Evolutionary conservation across 2,888 invertebrate species (phyloP).

Genomic region (Pristionchus arcanus): DNA sequence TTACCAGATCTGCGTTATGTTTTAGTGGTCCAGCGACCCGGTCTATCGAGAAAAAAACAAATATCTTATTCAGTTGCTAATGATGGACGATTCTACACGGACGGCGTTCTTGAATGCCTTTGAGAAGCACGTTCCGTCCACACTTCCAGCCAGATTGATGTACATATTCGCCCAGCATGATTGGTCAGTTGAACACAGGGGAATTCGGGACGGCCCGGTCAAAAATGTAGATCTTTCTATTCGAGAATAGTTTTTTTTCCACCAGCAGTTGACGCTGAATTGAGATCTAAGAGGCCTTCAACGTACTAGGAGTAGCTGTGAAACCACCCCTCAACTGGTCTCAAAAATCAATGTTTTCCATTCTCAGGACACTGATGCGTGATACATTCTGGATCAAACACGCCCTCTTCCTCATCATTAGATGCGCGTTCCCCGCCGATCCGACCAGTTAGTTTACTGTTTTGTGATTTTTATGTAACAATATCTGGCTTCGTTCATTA

Average conservation of each 20-base stretch:
- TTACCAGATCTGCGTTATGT: too few relatives aligned
- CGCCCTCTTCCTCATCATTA: conserved; percentile 64
- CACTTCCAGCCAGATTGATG: conserved; percentile 9
- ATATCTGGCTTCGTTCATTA: too few relatives aligned
- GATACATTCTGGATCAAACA: conserved; percentile 86
- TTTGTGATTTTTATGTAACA: background rate
- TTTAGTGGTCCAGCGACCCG: too few relatives aligned
- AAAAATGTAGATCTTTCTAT: too few relatives aligned
- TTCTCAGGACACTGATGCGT: conserved; percentile 80
- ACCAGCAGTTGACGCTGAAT: background rate
- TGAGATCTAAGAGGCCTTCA: too few relatives aligned
- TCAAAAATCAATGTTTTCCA: background rate
- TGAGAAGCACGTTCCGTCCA: conserved; percentile 36
- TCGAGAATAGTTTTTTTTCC: background rate
- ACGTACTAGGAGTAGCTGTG: background rate
- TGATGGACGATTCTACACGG: conserved; percentile 38
- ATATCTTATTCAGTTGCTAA: background rate
- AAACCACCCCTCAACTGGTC: background rate
- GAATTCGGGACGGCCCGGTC: too few relatives aligned
- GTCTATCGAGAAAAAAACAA: too few relatives aligned
- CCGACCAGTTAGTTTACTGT: background rate
- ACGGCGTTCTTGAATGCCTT: conserved; percentile 32
- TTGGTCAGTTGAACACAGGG: conserved; percentile 14
- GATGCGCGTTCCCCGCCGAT: conserved; percentile 55
- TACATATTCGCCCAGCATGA: conserved; percentile 52